Conservation (phyloP, 1,140 invertebrate genomes). For the Antheraea mylitta region DNA sequence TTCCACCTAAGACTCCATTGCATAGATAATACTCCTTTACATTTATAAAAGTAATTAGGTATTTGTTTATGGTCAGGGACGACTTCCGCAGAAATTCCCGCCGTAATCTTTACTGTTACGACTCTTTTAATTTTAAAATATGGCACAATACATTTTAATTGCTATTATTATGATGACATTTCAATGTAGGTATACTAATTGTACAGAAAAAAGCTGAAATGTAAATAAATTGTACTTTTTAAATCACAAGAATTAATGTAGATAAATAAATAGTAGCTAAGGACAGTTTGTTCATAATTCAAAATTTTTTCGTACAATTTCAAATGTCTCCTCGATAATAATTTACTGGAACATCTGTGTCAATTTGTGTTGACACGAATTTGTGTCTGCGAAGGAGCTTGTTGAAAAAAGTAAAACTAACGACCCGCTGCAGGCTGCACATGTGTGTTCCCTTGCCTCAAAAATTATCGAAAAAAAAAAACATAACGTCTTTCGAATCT, state of each 20-base stretch:
- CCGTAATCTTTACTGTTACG: too few relatives aligned
- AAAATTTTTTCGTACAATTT: conserved; percentile 14
- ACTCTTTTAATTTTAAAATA: too few relatives aligned
- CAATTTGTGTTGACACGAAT: conserved; percentile 61
- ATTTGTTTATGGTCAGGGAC: conserved; percentile 2
- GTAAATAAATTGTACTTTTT: not conserved
- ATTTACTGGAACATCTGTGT: conserved; percentile 53
- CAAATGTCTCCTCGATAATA: conserved; percentile 33
- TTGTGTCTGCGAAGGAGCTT: conserved; percentile 46
- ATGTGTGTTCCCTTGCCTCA: conserved; percentile 53
- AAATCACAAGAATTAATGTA: not conserved
- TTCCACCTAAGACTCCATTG: too few relatives aligned
- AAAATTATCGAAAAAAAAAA: conserved; percentile 31
- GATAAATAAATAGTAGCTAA: not conserved
- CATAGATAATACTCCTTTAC: too few relatives aligned
- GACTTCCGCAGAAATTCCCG: conserved; percentile 1
- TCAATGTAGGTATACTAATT: too few relatives aligned
- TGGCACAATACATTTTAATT: too few relatives aligned
- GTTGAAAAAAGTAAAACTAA: conserved; percentile 55
- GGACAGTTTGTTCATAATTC: not conserved
- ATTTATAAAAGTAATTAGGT: too few relatives aligned
- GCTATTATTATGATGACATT: too few relatives aligned
- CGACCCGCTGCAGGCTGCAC: conserved; percentile 51
- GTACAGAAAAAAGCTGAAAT: not conserved
- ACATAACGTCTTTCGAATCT: conserved; percentile 16